Percentiles rank a stretch among this genome's conserved stretches.
Conservation (phyloP, 2,113 vertebrate genomes). For the Delphinapterus leucas region DNA sequence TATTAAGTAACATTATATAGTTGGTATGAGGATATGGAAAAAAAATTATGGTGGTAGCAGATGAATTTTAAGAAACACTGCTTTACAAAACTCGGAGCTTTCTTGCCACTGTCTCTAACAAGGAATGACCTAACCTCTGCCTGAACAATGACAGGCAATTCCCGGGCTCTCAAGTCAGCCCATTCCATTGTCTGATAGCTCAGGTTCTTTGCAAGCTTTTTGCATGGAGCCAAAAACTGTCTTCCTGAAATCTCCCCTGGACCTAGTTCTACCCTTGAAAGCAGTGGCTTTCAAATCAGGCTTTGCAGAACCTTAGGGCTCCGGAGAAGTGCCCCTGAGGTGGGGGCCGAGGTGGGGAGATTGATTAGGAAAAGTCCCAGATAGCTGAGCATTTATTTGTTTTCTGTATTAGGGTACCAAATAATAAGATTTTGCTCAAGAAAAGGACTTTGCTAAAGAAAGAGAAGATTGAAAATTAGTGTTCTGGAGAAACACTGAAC, state of each 20-base stretch:
- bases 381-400: background rate
- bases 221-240: background rate
- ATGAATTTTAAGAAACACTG: background rate
- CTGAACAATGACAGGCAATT: background rate
- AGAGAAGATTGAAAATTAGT: background rate
- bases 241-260: background rate
- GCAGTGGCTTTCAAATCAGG: background rate
- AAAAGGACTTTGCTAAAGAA: background rate
- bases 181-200: background rate
- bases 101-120: background rate
- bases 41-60: background rate
- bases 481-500: background rate
- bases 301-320: background rate
- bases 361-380: background rate
- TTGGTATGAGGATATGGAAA: background rate
- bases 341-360: fast-evolving
- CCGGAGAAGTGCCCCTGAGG: background rate
- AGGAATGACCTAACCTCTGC: background rate
- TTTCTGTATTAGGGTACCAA: background rate
- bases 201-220: background rate
- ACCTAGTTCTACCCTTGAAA: background rate
- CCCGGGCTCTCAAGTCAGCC: background rate
- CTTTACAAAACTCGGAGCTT: background rate
- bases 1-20: background rate
- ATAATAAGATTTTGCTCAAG: background rate